phyloP scores from a whole-genome alignment of 2,888 invertebrate species.

The Bellardia pandia region DNA sequence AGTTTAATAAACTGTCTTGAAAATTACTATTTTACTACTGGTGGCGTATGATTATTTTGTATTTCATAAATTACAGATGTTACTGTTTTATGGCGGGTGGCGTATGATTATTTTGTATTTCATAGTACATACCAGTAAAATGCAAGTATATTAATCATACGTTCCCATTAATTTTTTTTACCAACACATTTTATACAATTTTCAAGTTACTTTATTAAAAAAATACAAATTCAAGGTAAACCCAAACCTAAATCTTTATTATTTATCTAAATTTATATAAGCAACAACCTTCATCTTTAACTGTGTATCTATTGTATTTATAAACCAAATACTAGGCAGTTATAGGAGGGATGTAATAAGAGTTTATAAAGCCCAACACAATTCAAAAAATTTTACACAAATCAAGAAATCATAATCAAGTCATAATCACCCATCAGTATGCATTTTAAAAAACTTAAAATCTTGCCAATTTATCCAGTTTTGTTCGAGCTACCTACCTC shows the following conservation, averaged over 20 bases:
- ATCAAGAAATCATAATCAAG: not conserved
- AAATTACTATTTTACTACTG: not conserved
- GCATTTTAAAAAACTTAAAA: too few species aligned
- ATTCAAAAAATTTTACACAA: not conserved
- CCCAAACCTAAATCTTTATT: not conserved
- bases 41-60: too few species aligned
- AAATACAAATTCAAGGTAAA: slow-evolving; percentile 8
- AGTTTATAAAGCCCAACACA: not conserved
- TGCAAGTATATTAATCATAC: slow-evolving; percentile 10
- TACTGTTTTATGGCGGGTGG: not conserved
- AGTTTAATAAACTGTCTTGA: too few species aligned
- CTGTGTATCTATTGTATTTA: slow-evolving; percentile 4
- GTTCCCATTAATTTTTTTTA: not conserved
- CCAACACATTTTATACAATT: not conserved
- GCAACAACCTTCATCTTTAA: slow-evolving; percentile 5
- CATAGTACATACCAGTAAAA: not conserved
- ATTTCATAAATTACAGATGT: too few species aligned
- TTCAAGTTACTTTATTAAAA: not conserved
- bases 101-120: slow-evolving; percentile 14
- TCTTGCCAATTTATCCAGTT: too few species aligned
- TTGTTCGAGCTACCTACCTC: not conserved
- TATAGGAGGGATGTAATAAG: not conserved
- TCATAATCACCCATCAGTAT: too few species aligned
- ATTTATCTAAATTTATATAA: slow-evolving; percentile 29
- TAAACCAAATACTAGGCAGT: not conserved